Evolutionary conservation across 2,113 vertebrate species (phyloP).

Genomic region (Thalassoma bifasciatum): DNA sequence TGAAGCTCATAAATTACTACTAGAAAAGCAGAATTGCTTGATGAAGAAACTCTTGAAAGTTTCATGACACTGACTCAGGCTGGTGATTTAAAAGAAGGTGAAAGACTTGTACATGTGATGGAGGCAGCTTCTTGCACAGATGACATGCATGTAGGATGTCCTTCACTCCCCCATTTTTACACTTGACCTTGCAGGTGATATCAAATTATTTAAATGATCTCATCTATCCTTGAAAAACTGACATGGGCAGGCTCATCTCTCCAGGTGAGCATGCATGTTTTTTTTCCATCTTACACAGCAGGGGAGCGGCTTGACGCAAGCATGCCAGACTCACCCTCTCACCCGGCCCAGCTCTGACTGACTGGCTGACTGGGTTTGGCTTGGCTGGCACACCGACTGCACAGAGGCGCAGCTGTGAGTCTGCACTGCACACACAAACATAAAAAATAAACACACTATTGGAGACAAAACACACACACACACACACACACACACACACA

Average conservation of each 20-base stretch:
- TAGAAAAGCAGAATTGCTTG: no score
- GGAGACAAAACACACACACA: conserved; percentile 37
- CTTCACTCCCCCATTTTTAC: conserved; percentile 68
- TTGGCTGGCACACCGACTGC: conserved; percentile 46
- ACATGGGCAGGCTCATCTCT: conserved; percentile 24
- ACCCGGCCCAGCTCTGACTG: conserved; percentile 51
- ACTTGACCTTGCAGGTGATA: conserved; percentile 12
- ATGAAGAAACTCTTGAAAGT: not conserved
- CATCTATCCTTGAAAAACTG: conserved; percentile 46
- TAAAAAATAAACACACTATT: conserved; percentile 22
- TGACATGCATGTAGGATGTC: conserved; percentile 73
- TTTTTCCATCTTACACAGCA: conserved; percentile 40
- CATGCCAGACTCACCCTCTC: conserved; percentile 65
- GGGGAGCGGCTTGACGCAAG: conserved; percentile 38
- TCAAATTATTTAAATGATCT: conserved; percentile 8
- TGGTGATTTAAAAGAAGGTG: conserved; percentile 3
- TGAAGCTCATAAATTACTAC: no score
- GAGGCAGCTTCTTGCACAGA: conserved; percentile 67
- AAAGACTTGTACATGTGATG: conserved; percentile 12
- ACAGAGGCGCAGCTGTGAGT: conserved; percentile 73
- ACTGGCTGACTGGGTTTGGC: conserved; percentile 46
- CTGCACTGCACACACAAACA: conserved; percentile 18
- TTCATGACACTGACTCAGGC: not conserved
- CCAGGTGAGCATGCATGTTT: conserved; percentile 38
- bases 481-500: conserved; percentile 27